These are phyloP conservation scores for Castor canadensis DNA, from an alignment of 2,113 vertebrate species.

Conservation along the genomic window DNA sequence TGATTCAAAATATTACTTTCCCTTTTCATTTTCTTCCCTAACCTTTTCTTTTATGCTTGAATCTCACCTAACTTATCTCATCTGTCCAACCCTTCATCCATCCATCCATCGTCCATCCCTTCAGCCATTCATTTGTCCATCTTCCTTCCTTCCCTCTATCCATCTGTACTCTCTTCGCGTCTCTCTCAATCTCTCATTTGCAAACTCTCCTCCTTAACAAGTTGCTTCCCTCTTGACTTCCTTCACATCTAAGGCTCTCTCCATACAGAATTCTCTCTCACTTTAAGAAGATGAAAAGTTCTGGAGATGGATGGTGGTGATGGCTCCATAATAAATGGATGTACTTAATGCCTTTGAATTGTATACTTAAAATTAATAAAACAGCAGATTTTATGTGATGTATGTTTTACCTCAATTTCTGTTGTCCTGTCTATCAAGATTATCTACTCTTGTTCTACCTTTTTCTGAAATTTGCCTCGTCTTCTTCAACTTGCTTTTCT, in stretches of 20 bases:
- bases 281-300: not conserved
- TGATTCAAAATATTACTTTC: not conserved
- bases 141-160: no score
- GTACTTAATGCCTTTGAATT: no score
- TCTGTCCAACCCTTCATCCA: not conserved
- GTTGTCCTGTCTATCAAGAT: not conserved
- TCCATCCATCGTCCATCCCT: no score
- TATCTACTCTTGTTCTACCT: not conserved
- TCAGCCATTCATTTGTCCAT: no score
- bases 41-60: not conserved
- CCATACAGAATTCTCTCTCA: no score
- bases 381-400: not conserved
- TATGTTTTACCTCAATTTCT: not conserved
- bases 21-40: not conserved
- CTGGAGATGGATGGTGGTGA: not conserved
- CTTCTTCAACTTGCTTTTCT: not conserved
- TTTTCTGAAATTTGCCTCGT: not conserved
- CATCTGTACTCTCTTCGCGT: not conserved
- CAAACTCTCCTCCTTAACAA: not conserved
- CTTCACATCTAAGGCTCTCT: not conserved
- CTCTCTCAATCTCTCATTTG: not conserved
- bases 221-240: not conserved
- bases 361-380: not conserved
- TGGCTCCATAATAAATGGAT: not conserved
- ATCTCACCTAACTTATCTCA: not conserved